Conservation (phyloP, 2,888 invertebrate species). For the Fragum whitleyi region DNA sequence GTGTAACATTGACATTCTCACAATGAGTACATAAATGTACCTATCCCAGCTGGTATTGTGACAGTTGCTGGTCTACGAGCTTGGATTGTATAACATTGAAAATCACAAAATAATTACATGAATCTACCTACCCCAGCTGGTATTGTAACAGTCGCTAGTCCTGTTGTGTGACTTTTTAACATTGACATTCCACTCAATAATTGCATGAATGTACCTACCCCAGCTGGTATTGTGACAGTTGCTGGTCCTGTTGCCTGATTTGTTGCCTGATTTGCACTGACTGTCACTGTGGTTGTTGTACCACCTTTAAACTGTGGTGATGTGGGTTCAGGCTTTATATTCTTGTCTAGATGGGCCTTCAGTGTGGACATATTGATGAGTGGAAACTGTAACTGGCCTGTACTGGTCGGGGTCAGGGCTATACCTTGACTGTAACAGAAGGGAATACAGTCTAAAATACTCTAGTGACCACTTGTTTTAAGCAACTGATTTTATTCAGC, state of each 20-base stretch:
- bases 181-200: too few relatives aligned
- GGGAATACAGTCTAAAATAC: too few relatives aligned
- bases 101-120: too few relatives aligned
- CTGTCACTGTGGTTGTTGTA: slow-evolving; percentile 27
- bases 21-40: neutral
- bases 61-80: slow-evolving; percentile 19
- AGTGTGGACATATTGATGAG: slow-evolving; percentile 61
- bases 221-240: slow-evolving; percentile 30
- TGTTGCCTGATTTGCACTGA: slow-evolving; percentile 12
- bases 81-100: too few relatives aligned
- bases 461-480: too few relatives aligned
- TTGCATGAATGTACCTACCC: slow-evolving; percentile 22
- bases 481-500: neutral
- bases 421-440: slow-evolving; percentile 50
- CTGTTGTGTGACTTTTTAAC: too few relatives aligned
- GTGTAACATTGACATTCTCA: too few relatives aligned
- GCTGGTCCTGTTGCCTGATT: neutral
- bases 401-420: slow-evolving; percentile 52
- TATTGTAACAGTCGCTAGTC: slow-evolving; percentile 16
- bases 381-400: slow-evolving; percentile 63
- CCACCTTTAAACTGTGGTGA: slow-evolving; percentile 23
- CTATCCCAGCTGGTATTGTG: slow-evolving; percentile 25
- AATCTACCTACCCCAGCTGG: slow-evolving; percentile 21
- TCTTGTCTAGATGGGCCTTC: slow-evolving; percentile 59
- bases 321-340: slow-evolving; percentile 58